Percentiles rank a stretch among this genome's conserved stretches.
Conservation (phyloP, 2,113 vertebrate genomes). For the Tenebrosternarchus preto region DNA sequence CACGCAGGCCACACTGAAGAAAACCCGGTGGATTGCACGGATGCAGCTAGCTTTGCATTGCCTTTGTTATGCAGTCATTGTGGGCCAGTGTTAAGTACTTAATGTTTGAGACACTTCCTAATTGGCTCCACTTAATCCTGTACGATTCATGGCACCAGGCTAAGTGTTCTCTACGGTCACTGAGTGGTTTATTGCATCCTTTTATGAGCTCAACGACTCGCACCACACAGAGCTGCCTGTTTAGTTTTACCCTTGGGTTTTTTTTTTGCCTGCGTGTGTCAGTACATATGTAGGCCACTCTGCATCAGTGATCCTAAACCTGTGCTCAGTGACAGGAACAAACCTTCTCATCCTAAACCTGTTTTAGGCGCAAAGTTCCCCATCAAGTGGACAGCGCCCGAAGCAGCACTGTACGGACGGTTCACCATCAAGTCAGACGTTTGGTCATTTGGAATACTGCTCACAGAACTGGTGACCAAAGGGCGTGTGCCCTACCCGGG, state of each 20-base stretch:
- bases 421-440: constrained; percentile 99
- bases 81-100: constrained; percentile 45
- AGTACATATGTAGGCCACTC: constrained; percentile 1
- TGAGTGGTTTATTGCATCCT: constrained; percentile 40
- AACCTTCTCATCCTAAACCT: constrained; percentile 9
- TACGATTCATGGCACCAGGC: constrained; percentile 17
- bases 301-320: not conserved
- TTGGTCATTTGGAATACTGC: constrained; percentile 98
- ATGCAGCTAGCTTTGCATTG: not conserved
- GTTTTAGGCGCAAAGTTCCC: constrained; percentile 94
- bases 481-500: constrained; percentile 98
- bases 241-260: not conserved
- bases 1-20: not conserved
- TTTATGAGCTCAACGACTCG: not conserved
- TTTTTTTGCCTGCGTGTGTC: not conserved
- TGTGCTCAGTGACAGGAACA: too few species aligned
- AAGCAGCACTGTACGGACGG: constrained; percentile 94
- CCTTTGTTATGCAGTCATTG: constrained; percentile 55
- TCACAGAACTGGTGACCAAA: constrained; percentile 98
- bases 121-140: constrained; percentile 36
- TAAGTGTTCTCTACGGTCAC: constrained; percentile 45
- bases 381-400: constrained; percentile 98
- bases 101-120: constrained; percentile 48
- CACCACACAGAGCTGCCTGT: not conserved
- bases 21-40: not conserved